Percentiles rank a stretch among this genome's conserved stretches.
These are phyloP conservation scores for Brachionus asplanchnoidis DNA, from an alignment of 1,140 invertebrate genomes.

Conservation along the genomic window DNA sequence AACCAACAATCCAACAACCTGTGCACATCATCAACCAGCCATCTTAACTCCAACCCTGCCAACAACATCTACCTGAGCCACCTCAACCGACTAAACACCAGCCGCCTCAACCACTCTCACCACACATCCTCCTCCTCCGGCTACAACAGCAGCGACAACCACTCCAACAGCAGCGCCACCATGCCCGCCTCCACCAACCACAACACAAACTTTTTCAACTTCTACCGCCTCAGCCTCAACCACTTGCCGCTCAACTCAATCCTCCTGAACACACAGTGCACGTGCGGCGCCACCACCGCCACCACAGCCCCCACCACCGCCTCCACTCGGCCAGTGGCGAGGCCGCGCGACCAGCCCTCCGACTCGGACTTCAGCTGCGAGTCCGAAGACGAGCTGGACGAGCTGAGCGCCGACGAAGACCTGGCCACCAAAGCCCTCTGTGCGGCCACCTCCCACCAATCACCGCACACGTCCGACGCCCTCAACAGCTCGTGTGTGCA, in stretches of 20 bases:
- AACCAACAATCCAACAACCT: not conserved
- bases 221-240: not conserved
- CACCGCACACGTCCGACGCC: not conserved
- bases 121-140: conserved; percentile 25
- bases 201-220: not conserved
- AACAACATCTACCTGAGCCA: not conserved
- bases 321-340: not conserved
- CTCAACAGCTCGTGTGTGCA: not conserved
- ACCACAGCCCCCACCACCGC: not conserved
- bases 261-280: not conserved
- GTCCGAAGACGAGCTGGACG: conserved; percentile 8
- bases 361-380: not conserved
- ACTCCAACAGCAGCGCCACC: not conserved
- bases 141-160: conserved; percentile 20
- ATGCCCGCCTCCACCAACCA: not conserved
- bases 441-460: not conserved
- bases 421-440: not conserved
- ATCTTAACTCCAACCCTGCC: not conserved
- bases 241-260: conserved; percentile 6
- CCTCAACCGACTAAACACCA: not conserved
- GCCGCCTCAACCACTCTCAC: not conserved
- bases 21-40: not conserved
- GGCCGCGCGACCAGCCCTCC: not conserved
- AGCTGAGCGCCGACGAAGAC: not conserved
- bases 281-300: not conserved